A percentile compares a stretch with the other conserved stretches of the same genome.
phyloP scores from a whole-genome alignment of 2,888 invertebrate species.

The Bugula neritina region DNA sequence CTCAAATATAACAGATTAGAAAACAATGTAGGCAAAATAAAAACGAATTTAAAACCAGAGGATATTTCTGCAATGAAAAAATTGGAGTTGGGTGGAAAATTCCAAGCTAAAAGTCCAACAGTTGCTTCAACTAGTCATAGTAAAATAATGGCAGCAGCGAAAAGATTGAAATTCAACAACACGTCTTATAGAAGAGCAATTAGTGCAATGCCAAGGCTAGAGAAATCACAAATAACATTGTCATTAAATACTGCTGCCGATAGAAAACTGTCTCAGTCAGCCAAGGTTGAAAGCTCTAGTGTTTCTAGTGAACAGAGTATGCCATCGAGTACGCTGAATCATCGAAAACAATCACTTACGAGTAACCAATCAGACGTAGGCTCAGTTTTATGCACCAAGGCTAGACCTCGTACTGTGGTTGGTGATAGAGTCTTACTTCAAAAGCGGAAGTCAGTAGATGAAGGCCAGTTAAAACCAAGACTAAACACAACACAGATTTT shows the following conservation, averaged over 20 bases:
- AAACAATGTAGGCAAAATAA: constrained; percentile 40
- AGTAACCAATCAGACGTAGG: background rate
- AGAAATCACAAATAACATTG: background rate
- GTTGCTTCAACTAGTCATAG: constrained; percentile 37
- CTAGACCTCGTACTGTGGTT: background rate
- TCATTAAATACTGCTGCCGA: background rate
- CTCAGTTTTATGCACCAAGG: background rate
- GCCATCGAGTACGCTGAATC: background rate
- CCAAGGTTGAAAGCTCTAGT: too few relatives aligned
- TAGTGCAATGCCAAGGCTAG: constrained; percentile 15
- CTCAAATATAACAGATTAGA: constrained; percentile 40
- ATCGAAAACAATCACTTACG: background rate
- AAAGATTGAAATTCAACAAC: constrained; percentile 35
- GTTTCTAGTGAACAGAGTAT: background rate
- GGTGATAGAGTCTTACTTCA: background rate
- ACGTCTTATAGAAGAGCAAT: background rate
- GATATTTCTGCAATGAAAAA: constrained; percentile 39
- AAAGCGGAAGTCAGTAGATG: background rate
- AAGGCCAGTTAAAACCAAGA: too few relatives aligned
- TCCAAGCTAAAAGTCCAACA: constrained; percentile 34
- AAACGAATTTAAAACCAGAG: constrained; percentile 38
- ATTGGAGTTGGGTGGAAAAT: constrained; percentile 38
- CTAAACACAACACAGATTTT: constrained; percentile 8
- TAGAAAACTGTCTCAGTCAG: background rate
- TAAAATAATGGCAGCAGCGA: constrained; percentile 41